Percentiles rank a stretch among this genome's conserved stretches.
These are phyloP conservation scores for Parasteatoda lunata DNA, from an alignment of 2,888 invertebrate species.

Conservation along the genomic window DNA sequence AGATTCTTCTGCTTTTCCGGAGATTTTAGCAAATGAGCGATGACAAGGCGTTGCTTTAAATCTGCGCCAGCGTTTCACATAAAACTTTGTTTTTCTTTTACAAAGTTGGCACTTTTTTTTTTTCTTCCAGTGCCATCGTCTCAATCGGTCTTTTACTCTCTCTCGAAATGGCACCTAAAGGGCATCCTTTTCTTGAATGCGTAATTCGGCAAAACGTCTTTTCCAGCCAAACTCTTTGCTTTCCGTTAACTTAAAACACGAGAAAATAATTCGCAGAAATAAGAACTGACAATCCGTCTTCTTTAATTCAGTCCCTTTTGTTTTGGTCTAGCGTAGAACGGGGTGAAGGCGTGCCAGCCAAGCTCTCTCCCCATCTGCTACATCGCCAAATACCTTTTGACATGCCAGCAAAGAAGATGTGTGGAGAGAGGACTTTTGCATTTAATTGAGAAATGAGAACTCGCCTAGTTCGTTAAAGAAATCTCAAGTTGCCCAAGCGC, in stretches of 20 bases:
- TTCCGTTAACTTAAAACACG: constrained; percentile 15
- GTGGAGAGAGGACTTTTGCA: constrained; percentile 28
- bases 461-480: constrained; percentile 54
- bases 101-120: too few species aligned
- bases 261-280: constrained; percentile 55
- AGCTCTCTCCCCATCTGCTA: constrained; percentile 2
- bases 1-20: constrained; percentile 44
- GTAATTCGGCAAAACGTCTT: background rate
- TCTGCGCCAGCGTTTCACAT: constrained; percentile 2
- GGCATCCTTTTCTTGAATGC: constrained; percentile 18
- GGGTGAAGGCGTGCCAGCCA: background rate
- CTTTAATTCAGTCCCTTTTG: constrained; percentile 57
- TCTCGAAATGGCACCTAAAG: constrained; percentile 13
- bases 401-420: constrained; percentile 12
- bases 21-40: constrained; percentile 55
- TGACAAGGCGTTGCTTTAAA: constrained; percentile 56
- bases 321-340: constrained; percentile 35
- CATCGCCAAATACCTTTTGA: constrained; percentile 49
- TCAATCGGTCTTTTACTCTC: background rate
- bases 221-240: background rate
- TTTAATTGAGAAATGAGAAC: constrained; percentile 67
- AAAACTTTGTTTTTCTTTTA: background rate
- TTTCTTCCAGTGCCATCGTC: background rate
- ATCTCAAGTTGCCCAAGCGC: constrained; percentile 59
- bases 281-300: constrained; percentile 63